These are phyloP conservation scores for Eira barbara DNA, from an alignment of 2,113 vertebrate genomes.

Conservation along the genomic window DNA sequence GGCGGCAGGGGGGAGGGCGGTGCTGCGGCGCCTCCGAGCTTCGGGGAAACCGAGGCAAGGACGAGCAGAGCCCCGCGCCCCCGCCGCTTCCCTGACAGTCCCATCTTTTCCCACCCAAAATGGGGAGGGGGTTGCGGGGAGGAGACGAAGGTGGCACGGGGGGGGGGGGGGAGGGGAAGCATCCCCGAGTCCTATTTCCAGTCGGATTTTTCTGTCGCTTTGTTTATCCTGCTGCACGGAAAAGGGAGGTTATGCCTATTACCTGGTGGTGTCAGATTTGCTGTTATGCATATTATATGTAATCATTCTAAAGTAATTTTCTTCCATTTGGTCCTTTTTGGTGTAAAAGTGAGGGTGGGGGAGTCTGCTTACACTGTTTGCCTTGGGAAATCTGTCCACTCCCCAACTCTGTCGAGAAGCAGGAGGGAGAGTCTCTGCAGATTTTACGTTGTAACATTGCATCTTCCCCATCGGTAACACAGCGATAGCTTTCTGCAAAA, in stretches of 20 bases:
- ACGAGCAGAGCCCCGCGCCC: not conserved
- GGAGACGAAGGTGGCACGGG: not conserved
- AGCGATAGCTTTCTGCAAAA: not conserved
- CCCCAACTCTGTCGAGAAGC: not conserved
- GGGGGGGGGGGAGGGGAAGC: rapidly evolving
- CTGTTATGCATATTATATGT: not conserved
- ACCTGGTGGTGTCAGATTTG: not conserved
- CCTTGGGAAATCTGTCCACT: not conserved
- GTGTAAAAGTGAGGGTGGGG: not conserved
- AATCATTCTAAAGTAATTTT: not conserved
- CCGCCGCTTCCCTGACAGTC: rapidly evolving
- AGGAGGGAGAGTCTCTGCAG: not conserved
- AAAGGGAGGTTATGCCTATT: not conserved
- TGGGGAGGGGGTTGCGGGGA: not conserved
- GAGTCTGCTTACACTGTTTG: not conserved
- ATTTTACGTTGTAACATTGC: too few species aligned
- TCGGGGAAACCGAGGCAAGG: not conserved
- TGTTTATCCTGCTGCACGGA: not conserved
- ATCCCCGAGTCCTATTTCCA: not conserved
- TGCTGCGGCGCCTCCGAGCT: not conserved
- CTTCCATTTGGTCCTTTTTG: conserved; percentile 14
- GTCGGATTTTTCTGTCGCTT: not conserved
- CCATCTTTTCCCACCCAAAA: not conserved
- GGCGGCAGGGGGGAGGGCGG: not conserved
- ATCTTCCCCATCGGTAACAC: not conserved